These are phyloP conservation scores for Trochalopteron elliotii DNA, from an alignment of 2,113 vertebrate species.

Conservation along the genomic window DNA sequence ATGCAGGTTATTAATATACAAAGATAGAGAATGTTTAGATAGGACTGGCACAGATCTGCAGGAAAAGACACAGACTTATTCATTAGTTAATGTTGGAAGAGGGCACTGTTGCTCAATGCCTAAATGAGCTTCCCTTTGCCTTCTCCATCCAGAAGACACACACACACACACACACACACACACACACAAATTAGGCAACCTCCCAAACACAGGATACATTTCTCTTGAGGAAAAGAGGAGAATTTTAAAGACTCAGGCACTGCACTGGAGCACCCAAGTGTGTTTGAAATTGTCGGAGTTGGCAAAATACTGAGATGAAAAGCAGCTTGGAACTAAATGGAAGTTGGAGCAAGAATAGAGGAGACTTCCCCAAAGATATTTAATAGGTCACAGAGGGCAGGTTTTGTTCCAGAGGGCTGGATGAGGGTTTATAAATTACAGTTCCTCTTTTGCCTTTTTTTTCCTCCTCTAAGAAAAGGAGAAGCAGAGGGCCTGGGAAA, in stretches of 20 bases:
- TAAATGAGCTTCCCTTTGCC: neutral
- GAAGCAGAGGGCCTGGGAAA: slow-evolving; percentile 33
- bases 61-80: slow-evolving; percentile 27
- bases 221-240: neutral
- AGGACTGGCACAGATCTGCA: neutral
- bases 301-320: slow-evolving; percentile 5
- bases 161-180: neutral
- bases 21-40: slow-evolving; percentile 18
- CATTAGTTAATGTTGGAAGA: slow-evolving; percentile 22
- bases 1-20: neutral
- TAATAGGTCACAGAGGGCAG: slow-evolving; percentile 11
- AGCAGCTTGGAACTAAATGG: neutral
- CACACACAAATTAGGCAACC: neutral
- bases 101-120: neutral
- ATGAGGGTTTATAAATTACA: neutral
- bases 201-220: neutral
- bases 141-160: neutral
- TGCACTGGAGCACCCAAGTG: neutral
- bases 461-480: neutral
- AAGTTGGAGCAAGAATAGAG: slow-evolving; percentile 18
- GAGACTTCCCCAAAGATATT: slow-evolving; percentile 16
- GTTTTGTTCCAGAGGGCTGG: slow-evolving; percentile 29
- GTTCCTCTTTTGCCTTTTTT: slow-evolving; percentile 29
- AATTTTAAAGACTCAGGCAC: neutral
- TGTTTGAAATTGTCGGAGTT: neutral